Evolutionary conservation across 2,113 vertebrate species (phyloP).

Genomic region (Sialia sialis): DNA sequence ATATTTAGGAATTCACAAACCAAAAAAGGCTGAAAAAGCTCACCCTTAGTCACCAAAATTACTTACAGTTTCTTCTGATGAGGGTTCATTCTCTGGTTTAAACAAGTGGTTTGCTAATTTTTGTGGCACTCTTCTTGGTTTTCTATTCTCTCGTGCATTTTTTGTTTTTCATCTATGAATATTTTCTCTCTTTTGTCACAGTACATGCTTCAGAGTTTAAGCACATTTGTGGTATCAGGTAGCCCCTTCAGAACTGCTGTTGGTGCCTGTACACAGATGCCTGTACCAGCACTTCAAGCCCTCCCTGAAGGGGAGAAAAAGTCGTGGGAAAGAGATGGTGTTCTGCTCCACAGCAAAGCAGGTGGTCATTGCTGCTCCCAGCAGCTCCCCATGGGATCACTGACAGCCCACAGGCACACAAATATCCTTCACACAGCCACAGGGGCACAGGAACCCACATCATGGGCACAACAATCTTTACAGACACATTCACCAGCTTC

Average conservation of each 20-base stretch:
- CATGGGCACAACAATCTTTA: fast-evolving
- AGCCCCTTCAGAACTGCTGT: not conserved
- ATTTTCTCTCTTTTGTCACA: not conserved
- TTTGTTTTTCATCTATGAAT: not conserved
- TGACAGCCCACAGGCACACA: fast-evolving
- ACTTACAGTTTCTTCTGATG: not conserved
- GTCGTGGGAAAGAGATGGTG: not conserved
- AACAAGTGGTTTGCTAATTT: not conserved
- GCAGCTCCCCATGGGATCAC: not conserved
- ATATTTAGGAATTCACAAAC: not conserved
- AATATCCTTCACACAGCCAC: not conserved
- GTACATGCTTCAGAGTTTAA: not conserved
- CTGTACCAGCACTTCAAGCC: not conserved
- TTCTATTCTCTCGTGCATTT: not conserved
- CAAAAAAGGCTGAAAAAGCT: not conserved
- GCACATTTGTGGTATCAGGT: not conserved
- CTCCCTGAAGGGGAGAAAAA: not conserved
- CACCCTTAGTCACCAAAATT: not conserved
- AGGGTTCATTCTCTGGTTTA: not conserved
- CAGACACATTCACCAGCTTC: fast-evolving
- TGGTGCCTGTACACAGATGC: fast-evolving
- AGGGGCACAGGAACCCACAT: not conserved
- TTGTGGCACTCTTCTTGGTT: not conserved
- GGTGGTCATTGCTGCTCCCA: fast-evolving
- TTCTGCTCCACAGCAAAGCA: not conserved